These are phyloP conservation scores for Haliclystus octoradiatus DNA, from an alignment of 30 jellyfish, hydroid and myxozoan species.

Conservation along the genomic window DNA sequence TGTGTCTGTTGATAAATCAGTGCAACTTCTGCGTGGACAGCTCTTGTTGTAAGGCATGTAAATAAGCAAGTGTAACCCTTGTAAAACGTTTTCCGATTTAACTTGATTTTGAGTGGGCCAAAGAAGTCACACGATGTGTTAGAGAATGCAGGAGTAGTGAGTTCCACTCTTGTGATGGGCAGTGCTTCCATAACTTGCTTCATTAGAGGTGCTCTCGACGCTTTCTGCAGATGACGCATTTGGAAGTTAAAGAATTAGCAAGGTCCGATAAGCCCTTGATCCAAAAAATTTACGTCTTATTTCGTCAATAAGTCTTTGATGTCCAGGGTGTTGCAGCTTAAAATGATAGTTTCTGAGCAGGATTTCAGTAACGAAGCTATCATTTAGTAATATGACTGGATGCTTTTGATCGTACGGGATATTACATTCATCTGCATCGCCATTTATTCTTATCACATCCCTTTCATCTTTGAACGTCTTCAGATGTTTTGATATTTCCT, in stretches of 20 bases:
- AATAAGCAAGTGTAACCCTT: constrained; percentile 7
- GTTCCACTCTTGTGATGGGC: constrained; percentile 10
- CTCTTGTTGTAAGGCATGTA: constrained; percentile 24
- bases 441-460: constrained; percentile 33
- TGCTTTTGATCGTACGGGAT: constrained; percentile 8
- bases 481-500: constrained; percentile 1
- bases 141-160: constrained; percentile 22
- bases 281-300: constrained; percentile 20
- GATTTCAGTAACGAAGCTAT: not conserved
- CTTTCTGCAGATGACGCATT: constrained; percentile 32
- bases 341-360: constrained; percentile 1
- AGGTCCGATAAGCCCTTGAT: constrained; percentile 11
- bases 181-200: too few relatives aligned
- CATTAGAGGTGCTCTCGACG: too few relatives aligned
- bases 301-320: constrained; percentile 8
- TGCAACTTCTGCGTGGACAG: constrained; percentile 29
- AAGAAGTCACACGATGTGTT: constrained; percentile 12
- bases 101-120: not conserved
- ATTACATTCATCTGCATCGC: constrained; percentile 16
- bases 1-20: constrained; percentile 9
- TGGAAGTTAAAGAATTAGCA: constrained; percentile 2
- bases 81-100: not conserved
- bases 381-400: constrained; percentile 8
- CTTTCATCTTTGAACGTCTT: too few relatives aligned
- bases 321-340: constrained; percentile 15